Conservation (phyloP, 1,140 invertebrate genomes). For the Oryzaephilus surinamensis region DNA sequence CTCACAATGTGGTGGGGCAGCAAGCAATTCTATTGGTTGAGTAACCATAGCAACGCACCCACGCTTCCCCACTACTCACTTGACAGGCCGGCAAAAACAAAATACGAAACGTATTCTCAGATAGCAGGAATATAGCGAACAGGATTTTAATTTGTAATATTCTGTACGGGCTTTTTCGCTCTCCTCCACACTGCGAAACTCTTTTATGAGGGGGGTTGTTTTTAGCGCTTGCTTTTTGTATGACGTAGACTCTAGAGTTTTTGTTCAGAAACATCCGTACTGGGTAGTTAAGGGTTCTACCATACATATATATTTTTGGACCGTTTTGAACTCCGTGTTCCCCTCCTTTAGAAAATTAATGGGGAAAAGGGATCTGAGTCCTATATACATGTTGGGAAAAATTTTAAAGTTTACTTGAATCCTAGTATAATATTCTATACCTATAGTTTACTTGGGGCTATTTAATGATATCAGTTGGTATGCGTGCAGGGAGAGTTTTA, state of each 20-base stretch:
- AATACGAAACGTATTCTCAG: constrained; percentile 25
- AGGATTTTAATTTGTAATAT: constrained; percentile 29
- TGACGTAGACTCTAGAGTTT: constrained; percentile 17
- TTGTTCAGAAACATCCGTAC: too few species aligned
- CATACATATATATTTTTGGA: constrained; percentile 28
- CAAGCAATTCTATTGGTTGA: constrained; percentile 21
- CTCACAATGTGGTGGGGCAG: constrained; percentile 13
- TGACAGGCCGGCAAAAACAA: constrained; percentile 31
- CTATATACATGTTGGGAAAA: constrained; percentile 17
- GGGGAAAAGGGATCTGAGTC: constrained; percentile 23
- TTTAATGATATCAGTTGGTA: constrained; percentile 15
- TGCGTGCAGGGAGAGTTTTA: too few species aligned
- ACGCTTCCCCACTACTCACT: constrained; percentile 16
- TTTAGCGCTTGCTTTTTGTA: constrained; percentile 19
- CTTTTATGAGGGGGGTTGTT: constrained; percentile 14
- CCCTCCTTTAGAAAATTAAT: constrained; percentile 29
- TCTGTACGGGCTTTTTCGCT: constrained; percentile 21
- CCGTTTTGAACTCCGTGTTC: constrained; percentile 25
- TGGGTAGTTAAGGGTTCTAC: constrained; percentile 10
- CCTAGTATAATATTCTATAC: constrained; percentile 15
- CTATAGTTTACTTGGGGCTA: constrained; percentile 15
- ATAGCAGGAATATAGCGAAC: too few species aligned
- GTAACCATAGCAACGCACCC: constrained; percentile 27
- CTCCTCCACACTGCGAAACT: constrained; percentile 14
- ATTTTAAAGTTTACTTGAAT: constrained; percentile 26